These are phyloP conservation scores for Karalla daura DNA, from an alignment of 2,797 vertebrate species.

Conservation along the genomic window DNA sequence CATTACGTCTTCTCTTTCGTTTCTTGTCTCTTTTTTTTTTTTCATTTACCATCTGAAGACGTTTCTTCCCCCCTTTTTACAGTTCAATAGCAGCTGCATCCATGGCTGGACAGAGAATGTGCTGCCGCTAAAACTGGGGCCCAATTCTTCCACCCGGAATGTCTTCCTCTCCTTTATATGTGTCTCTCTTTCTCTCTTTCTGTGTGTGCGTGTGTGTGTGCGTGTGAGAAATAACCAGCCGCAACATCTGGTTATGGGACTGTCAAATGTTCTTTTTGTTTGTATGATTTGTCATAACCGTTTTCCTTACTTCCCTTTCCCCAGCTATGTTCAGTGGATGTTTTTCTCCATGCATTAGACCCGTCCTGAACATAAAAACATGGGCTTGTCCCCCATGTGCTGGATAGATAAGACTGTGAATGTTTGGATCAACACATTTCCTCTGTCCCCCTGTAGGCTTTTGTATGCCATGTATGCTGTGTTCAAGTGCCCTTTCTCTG, in stretches of 20 bases:
- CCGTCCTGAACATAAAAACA: conserved; percentile 81
- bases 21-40: conserved; percentile 38
- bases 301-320: conserved; percentile 80
- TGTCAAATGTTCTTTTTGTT: conserved; percentile 65
- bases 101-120: conserved; percentile 81
- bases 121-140: conserved; percentile 63
- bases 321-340: conserved; percentile 85
- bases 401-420: conserved; percentile 70
- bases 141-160: conserved; percentile 64
- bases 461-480: conserved; percentile 50
- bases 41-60: conserved; percentile 65
- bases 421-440: conserved; percentile 64
- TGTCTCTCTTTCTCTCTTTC: conserved; percentile 73
- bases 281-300: conserved; percentile 80
- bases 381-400: conserved; percentile 63
- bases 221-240: conserved; percentile 80
- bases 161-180: conserved; percentile 71
- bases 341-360: conserved; percentile 76
- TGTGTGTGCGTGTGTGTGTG: no score
- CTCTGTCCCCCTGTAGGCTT: conserved; percentile 55
- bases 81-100: conserved; percentile 80
- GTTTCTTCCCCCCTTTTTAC: conserved; percentile 76
- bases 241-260: conserved; percentile 74
- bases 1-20: conserved; percentile 63
- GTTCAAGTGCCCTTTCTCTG: conserved; percentile 67